phyloP scores from a whole-genome alignment of 2,113 vertebrate genomes.

The Tragulus kanchil region DNA sequence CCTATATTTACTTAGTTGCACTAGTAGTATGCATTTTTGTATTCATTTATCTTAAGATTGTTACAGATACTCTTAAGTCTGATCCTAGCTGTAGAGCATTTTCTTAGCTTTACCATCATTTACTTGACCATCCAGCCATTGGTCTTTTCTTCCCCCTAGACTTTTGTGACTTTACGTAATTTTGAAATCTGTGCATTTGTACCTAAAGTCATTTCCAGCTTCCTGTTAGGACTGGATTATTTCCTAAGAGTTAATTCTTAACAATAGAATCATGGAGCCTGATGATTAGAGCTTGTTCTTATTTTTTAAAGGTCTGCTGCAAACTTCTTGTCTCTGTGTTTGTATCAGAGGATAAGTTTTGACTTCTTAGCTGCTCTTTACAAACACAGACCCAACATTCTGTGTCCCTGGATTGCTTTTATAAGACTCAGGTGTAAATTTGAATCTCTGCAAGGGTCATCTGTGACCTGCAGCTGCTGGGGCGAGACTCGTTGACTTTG shows the following conservation, averaged over 20 bases:
- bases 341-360: slow-evolving; percentile 42
- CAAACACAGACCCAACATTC: background rate
- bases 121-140: background rate
- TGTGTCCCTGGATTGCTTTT: background rate
- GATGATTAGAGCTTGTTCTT: background rate
- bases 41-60: background rate
- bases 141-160: background rate
- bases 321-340: slow-evolving; percentile 15
- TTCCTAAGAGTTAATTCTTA: slow-evolving; percentile 34
- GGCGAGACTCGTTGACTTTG: background rate
- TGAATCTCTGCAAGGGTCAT: background rate
- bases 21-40: background rate
- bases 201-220: background rate
- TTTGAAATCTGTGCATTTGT: background rate
- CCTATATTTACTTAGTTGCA: background rate
- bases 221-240: background rate
- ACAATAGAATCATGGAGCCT: background rate
- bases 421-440: background rate
- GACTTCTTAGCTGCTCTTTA: slow-evolving; percentile 6
- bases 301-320: background rate
- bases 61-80: background rate
- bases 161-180: background rate
- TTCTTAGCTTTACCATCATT: background rate
- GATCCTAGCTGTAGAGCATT: background rate
- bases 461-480: background rate